phyloP scores from a whole-genome alignment of 2,888 invertebrate genomes.

The Xestia sexstrigata region DNA sequence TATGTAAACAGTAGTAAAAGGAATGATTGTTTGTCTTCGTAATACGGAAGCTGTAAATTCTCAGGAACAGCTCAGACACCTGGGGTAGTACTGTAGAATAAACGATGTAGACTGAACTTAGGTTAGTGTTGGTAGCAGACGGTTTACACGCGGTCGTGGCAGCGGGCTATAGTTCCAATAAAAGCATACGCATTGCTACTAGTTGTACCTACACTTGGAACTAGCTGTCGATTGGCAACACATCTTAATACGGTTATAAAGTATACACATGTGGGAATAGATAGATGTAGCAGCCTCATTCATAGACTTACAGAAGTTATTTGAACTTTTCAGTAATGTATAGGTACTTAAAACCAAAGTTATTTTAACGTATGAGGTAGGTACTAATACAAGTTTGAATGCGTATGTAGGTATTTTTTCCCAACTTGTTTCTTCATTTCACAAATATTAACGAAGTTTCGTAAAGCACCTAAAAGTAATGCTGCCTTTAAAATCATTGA shows the following conservation, averaged over 20 bases:
- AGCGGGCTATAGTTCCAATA: slow-evolving; percentile 12
- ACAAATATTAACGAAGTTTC: neutral
- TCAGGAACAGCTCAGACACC: slow-evolving; percentile 24
- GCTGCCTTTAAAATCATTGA: neutral
- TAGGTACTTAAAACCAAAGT: neutral
- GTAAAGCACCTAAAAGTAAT: neutral
- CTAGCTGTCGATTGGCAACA: slow-evolving; percentile 14
- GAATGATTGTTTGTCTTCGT: slow-evolving; percentile 44
- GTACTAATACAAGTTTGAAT: neutral
- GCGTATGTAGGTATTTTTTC: neutral
- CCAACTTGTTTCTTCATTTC: neutral
- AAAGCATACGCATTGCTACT: slow-evolving; percentile 30
- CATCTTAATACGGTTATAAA: slow-evolving; percentile 21
- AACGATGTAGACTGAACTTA: slow-evolving; percentile 13
- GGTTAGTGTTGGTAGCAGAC: slow-evolving; percentile 25
- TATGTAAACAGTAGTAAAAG: slow-evolving; percentile 34
- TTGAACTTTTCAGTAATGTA: neutral
- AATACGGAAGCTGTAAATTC: slow-evolving; percentile 47
- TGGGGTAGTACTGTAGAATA: slow-evolving; percentile 37
- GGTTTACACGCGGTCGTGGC: slow-evolving; percentile 6
- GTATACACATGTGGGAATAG: neutral
- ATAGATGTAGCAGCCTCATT: neutral
- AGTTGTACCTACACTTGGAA: slow-evolving; percentile 32
- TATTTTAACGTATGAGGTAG: neutral
- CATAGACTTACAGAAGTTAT: neutral